Percentiles rank a stretch among this genome's conserved stretches.
phyloP scores from a whole-genome alignment of 2,797 vertebrate species.

The Dendrocincla fuliginosa region DNA sequence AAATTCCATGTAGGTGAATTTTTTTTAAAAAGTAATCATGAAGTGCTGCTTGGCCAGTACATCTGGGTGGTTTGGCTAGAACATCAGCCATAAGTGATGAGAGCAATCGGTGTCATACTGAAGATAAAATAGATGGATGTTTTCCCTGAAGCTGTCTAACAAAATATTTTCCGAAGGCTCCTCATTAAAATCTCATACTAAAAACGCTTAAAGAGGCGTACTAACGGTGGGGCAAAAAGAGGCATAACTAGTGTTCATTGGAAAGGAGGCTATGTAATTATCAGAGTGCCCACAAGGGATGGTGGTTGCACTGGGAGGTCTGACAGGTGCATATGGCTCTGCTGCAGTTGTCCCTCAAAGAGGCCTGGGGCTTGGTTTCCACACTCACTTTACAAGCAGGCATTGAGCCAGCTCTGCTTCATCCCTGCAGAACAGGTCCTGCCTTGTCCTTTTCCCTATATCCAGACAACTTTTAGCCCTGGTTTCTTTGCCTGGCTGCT shows the following conservation, averaged over 20 bases:
- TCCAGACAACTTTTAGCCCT: rapidly evolving
- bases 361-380: not conserved
- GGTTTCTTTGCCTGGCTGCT: not conserved
- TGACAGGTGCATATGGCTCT: not conserved
- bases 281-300: rapidly evolving
- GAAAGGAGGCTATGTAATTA: not conserved
- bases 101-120: not conserved
- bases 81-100: not conserved
- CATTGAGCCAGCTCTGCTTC: rapidly evolving
- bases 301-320: not conserved
- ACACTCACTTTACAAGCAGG: not conserved
- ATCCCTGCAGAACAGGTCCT: not conserved
- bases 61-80: not conserved
- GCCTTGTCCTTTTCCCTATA: not conserved
- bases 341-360: not conserved
- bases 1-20: not conserved
- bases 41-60: not conserved
- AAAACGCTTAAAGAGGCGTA: not conserved
- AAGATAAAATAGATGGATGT: not conserved
- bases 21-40: not conserved
- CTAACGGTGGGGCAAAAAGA: not conserved
- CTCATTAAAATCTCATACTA: not conserved
- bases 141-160: not conserved
- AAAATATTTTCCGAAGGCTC: not conserved
- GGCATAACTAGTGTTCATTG: not conserved